Evolutionary conservation across 2,888 invertebrate species (phyloP), one percentile per base, ranked within the genome.

Genomic region (Rotaria macrura): DNA sequence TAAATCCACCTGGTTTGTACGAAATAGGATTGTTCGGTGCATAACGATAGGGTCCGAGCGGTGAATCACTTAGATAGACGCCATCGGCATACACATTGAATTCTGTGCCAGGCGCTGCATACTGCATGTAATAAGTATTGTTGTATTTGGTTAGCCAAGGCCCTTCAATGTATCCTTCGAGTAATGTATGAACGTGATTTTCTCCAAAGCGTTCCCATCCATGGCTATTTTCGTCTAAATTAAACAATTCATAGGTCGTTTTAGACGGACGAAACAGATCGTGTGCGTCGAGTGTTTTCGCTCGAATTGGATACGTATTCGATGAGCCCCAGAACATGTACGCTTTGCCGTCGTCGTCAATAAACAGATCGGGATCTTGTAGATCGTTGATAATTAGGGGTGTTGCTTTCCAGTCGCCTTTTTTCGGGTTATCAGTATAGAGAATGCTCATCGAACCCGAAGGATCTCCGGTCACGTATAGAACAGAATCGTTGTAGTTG

Each of bases 371-470:
- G 23, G 74, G 74, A 74, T 74, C 74, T 43, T 74, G 74, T 74
- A 74, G n/a, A 74, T 74, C 74, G 43, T 40, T 40, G 23, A 74
- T 40, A 25, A 74, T 74, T 9, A 23, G 25, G 20, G 74, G 74
- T 74, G 43, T 29, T 43, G 74, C 23, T 74, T 74, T 74, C 74
- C 74, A 74, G 5, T 74, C 74, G 7, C 74, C 74, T 43, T 38
- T 74, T 25, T 74, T 74, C 5, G 74, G 74, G 43, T 74, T 74
- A n/a, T 74, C 74, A 10, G 74, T 74, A 40, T 74, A 74, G 25
- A 74, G 74, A 40, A 74, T 74, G 43, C 74, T 74, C 74, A 74
- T 74, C 9, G 74, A 74, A 74, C 74, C 74, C 7, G 74, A 74
- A 25, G 74, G 74, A 74, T 74, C 74, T 38, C 74, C 74, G 0